phyloP scores from a whole-genome alignment of 2,797 vertebrate genomes.

The Ispidina lecontei region DNA sequence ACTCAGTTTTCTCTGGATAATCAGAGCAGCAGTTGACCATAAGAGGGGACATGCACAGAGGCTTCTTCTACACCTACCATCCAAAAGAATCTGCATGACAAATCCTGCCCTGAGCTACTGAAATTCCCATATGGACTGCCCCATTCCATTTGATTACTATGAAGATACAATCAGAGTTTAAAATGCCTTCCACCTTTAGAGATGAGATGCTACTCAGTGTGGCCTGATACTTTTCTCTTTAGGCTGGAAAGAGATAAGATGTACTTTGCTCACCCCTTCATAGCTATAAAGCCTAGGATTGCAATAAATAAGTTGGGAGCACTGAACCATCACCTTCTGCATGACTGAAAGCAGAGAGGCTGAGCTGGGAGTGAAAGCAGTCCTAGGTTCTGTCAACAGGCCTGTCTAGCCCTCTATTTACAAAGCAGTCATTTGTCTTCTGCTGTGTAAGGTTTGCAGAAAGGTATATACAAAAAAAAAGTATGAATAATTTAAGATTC shows the following conservation, averaged over 20 bases:
- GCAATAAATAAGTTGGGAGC: conserved; percentile 27
- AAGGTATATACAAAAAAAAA: not conserved
- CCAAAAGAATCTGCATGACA: not conserved
- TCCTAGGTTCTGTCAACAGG: not conserved
- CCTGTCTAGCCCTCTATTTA: not conserved
- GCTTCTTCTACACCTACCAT: not conserved
- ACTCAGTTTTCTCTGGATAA: not conserved
- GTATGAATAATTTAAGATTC: not conserved
- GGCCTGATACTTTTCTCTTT: not conserved
- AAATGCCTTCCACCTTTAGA: not conserved
- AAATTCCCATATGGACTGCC: not conserved
- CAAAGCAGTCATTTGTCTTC: not conserved
- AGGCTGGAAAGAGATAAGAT: not conserved
- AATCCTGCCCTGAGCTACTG: not conserved
- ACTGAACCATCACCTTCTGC: conserved; percentile 22
- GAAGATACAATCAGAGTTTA: not conserved
- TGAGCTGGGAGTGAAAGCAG: conserved; percentile 5
- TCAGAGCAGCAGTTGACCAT: not conserved
- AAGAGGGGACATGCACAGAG: not conserved
- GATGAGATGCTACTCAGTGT: not conserved
- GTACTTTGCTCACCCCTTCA: not conserved
- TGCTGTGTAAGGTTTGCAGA: not conserved
- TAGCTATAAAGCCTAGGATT: not conserved
- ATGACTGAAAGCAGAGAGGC: conserved; percentile 21
- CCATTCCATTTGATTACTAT: not conserved